Percentiles rank a stretch among this genome's conserved stretches.
Conservation (phyloP, 2,888 invertebrate species). For the Dryocosmus kuriphilus region DNA sequence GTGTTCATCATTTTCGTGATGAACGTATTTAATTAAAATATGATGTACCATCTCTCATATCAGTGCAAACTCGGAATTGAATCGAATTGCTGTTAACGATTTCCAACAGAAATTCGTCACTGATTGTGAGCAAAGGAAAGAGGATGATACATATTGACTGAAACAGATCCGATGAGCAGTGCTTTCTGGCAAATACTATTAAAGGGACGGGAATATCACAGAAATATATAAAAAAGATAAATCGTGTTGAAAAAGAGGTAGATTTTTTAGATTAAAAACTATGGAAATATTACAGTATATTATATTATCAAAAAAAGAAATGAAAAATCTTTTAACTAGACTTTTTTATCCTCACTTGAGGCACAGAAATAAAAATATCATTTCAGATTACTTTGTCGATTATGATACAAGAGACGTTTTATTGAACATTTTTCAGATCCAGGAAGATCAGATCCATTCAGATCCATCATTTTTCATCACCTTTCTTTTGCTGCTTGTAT, state of each 20-base stretch:
- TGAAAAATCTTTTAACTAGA: background rate
- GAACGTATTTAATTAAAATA: slow-evolving; percentile 34
- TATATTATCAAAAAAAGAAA: background rate
- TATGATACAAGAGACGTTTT: background rate
- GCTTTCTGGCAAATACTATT: slow-evolving; percentile 26
- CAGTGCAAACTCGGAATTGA: slow-evolving; percentile 25
- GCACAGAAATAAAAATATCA: background rate
- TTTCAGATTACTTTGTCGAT: background rate
- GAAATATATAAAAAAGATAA: background rate
- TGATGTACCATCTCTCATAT: slow-evolving; percentile 25
- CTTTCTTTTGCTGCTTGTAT: slow-evolving; percentile 4
- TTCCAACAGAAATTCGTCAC: slow-evolving; percentile 26
- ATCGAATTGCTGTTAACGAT: slow-evolving; percentile 19
- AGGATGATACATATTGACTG: slow-evolving; percentile 35
- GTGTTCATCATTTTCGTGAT: background rate
- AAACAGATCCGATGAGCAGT: slow-evolving; percentile 24
- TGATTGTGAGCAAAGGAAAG: slow-evolving; percentile 28
- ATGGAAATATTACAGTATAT: background rate
- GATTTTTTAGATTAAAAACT: background rate
- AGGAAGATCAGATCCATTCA: too few species aligned
- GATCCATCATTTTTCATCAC: too few species aligned
- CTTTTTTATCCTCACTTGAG: background rate
- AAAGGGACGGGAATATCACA: background rate
- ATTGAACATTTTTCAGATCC: background rate
- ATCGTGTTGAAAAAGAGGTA: background rate